Conservation (phyloP, 2,888 invertebrate species). For the Nymphalis polychloros region DNA sequence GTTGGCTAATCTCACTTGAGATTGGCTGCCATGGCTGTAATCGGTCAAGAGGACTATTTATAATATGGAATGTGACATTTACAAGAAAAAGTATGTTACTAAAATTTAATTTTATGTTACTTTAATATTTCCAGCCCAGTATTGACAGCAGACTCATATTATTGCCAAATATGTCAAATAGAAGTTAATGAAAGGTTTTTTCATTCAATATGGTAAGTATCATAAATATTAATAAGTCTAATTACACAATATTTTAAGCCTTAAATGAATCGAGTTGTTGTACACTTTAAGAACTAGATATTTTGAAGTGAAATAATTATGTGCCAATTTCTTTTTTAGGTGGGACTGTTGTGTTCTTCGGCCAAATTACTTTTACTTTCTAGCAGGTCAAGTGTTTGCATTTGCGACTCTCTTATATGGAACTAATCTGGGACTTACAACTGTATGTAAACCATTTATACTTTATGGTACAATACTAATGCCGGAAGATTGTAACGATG, state of each 20-base stretch:
- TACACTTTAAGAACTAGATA: background rate
- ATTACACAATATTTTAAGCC: background rate
- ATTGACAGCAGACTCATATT: slow-evolving; percentile 86
- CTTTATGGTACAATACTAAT: slow-evolving; percentile 85
- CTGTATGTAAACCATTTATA: slow-evolving; percentile 91
- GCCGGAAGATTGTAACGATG: slow-evolving; percentile 92
- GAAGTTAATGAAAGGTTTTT: slow-evolving; percentile 90
- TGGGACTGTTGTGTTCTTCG: slow-evolving; percentile 92
- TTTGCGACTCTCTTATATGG: slow-evolving; percentile 86
- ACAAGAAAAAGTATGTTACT: too few relatives aligned
- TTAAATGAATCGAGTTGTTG: background rate
- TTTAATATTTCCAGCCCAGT: slow-evolving; percentile 65
- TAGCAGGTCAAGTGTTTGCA: slow-evolving; percentile 85
- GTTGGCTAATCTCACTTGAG: too few relatives aligned
- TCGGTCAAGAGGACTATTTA: too few relatives aligned
- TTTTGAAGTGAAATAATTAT: background rate
- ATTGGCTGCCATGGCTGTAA: too few relatives aligned
- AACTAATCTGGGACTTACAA: slow-evolving; percentile 90
- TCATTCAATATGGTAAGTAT: slow-evolving; percentile 88
- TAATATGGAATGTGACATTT: too few relatives aligned
- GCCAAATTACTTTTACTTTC: slow-evolving; percentile 88
- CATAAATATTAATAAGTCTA: background rate
- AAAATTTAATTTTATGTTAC: background rate
- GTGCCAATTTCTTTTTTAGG: slow-evolving; percentile 72
- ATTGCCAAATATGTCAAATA: slow-evolving; percentile 91